Evolutionary conservation across 2,113 vertebrate species (phyloP), one percentile per base, ranked within the genome.

Genomic region (Triplophysa dalaica): DNA sequence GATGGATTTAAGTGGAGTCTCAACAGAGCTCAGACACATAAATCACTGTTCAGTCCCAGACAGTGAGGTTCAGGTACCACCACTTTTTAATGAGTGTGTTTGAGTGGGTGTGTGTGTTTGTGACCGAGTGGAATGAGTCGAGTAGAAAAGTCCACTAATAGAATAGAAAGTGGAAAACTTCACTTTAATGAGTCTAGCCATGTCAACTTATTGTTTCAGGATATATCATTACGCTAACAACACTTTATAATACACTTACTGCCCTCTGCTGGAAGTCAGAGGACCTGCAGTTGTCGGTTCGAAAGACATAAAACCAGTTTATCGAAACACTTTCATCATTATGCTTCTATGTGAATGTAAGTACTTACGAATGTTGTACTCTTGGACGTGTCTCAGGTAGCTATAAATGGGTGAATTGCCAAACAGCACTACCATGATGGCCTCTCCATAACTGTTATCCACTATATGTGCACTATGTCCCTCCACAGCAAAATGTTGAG

Each of bases 381-480:
- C 96, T 79, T 97, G 96, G 22, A 97, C 91, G 72, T 94, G 94
- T 92, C 94, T 96, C 79, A 93, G 90, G 81, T 97, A 97, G 79
- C 96, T 94, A 84, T 95, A 97, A 63, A 96, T 81, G 0, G 95
- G 90, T 2, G 95, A 97, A 89, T 96, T 95, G 77, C 96, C 95
- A 77, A 98, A 98, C 87, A 97, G 90, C 12, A 95, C 78, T 54
- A 98, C 88, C 96, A 97, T 98, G 80, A 94, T 93, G 8, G 92
- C 88, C 2, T 96, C 95, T 66, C 93, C 91, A 69, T 90, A 92
- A 21, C 93, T 91, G 87, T 94, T 75, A 84, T 94, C 92, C 80
- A 95, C 91, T n/a, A 95, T 89, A 43, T 97, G 96, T 1, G 95
- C 94, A 0, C 91, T 94, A 70, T 98, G 96, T 0, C 96, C 96